Evolutionary conservation across 1,140 invertebrate species (phyloP).

Genomic region (Yoshiicerus persimilis): DNA sequence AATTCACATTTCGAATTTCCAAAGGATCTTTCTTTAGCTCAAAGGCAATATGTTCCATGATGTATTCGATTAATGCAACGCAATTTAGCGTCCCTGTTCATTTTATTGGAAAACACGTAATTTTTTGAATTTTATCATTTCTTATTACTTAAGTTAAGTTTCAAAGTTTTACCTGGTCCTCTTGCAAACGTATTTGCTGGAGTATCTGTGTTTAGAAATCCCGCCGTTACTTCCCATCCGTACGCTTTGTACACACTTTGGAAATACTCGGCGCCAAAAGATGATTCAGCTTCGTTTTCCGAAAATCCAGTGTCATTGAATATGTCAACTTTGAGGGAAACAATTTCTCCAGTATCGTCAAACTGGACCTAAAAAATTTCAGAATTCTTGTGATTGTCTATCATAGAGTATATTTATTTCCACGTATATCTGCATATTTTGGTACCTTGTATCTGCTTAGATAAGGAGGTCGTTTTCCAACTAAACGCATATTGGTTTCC

Average conservation of each 20-base stretch:
- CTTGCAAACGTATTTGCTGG: constrained; percentile 49
- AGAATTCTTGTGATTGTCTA: constrained; percentile 58
- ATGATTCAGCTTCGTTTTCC: constrained; percentile 61
- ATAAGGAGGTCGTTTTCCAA: constrained; percentile 47
- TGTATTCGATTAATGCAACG: constrained; percentile 68
- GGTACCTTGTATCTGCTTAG: background rate
- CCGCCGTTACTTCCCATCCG: constrained; percentile 48
- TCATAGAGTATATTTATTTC: background rate
- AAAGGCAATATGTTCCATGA: constrained; percentile 80
- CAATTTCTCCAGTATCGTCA: constrained; percentile 64
- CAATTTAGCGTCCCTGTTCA: constrained; percentile 67
- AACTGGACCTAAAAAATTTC: constrained; percentile 52
- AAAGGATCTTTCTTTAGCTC: constrained; percentile 64
- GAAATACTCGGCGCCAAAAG: constrained; percentile 38
- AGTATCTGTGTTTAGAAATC: constrained; percentile 46
- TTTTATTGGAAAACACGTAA: constrained; percentile 54
- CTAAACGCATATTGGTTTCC: constrained; percentile 51
- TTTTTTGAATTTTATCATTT: too few relatives aligned
- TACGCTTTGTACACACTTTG: constrained; percentile 37
- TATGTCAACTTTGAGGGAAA: too few relatives aligned
- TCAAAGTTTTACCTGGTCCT: constrained; percentile 57
- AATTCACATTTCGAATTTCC: constrained; percentile 63
- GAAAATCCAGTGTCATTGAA: constrained; percentile 65
- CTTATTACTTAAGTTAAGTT: background rate
- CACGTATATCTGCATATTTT: too few relatives aligned